These are phyloP conservation scores for Spinus olivaceus DNA, from an alignment of 2,797 vertebrate genomes.

Conservation along the genomic window DNA sequence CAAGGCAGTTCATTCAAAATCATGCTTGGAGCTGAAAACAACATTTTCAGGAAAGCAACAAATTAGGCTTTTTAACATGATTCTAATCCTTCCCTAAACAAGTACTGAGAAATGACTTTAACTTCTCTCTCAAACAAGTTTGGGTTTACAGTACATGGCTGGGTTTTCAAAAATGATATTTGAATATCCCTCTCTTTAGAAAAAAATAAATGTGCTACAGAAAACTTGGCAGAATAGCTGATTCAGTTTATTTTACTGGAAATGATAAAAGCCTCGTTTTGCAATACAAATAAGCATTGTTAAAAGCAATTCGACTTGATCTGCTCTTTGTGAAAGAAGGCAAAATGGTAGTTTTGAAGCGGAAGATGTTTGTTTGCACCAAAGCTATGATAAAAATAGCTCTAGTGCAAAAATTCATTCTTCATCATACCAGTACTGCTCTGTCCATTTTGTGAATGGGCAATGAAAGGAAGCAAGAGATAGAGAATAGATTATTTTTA, in stretches of 20 bases:
- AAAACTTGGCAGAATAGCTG: neutral
- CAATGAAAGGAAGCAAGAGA: neutral
- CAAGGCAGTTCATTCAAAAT: constrained; percentile 34
- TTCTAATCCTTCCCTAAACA: constrained; percentile 4
- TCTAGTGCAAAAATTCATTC: neutral
- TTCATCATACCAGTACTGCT: neutral
- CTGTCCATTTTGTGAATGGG: neutral
- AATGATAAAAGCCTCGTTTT: neutral
- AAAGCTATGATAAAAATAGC: neutral
- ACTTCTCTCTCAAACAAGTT: neutral
- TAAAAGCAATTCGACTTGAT: neutral
- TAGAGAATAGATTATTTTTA: neutral
- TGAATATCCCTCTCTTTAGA: neutral
- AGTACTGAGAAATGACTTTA: constrained; percentile 16
- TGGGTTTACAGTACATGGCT: neutral
- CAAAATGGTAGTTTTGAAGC: neutral
- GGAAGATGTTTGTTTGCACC: neutral
- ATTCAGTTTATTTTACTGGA: neutral
- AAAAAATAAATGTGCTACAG: neutral
- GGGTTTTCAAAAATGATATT: constrained; percentile 21
- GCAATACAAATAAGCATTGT: neutral
- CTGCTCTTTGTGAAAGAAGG: neutral
- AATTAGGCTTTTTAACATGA: constrained; percentile 12
- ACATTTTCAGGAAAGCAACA: constrained; percentile 26
- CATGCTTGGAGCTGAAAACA: neutral